A percentile compares a stretch with the other conserved stretches of the same genome.
Evolutionary conservation across 1,140 invertebrate species (phyloP).

Genomic region (Proctacanthus coquilletti): DNA sequence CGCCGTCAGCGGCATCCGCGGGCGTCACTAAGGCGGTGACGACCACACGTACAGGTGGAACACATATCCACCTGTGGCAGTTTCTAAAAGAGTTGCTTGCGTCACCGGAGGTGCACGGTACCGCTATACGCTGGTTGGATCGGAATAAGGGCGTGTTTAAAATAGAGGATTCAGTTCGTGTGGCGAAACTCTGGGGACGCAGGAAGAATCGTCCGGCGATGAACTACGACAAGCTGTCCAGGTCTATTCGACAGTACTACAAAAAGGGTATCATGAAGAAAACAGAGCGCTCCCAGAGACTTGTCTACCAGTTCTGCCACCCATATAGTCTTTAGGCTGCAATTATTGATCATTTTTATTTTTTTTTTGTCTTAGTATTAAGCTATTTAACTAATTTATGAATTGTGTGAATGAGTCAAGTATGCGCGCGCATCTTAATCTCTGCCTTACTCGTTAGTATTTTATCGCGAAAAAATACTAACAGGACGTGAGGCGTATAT

Average conservation of each 20-base stretch:
- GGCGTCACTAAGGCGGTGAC: conserved; percentile 16
- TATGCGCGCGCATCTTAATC: too few relatives aligned
- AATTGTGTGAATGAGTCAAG: too few relatives aligned
- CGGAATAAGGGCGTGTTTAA: conserved; percentile 91
- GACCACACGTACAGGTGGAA: conserved; percentile 39
- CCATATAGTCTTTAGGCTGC: conserved; percentile 77
- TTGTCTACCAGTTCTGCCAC: conserved; percentile 98
- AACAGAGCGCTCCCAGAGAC: conserved; percentile 89
- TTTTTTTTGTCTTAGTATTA: too few relatives aligned
- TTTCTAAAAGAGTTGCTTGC: conserved; percentile 92
- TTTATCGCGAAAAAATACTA: too few relatives aligned
- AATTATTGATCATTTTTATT: too few relatives aligned
- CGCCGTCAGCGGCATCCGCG: conserved; percentile 14
- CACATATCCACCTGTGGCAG: conserved; percentile 98
- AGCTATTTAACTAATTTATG: too few relatives aligned
- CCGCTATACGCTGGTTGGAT: conserved; percentile 94
- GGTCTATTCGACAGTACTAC: conserved; percentile 98
- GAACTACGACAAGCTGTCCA: conserved; percentile 98
- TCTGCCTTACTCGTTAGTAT: too few relatives aligned
- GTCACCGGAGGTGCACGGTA: conserved; percentile 70
- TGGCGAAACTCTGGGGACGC: conserved; percentile 90
- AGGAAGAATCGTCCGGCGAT: conserved; percentile 96
- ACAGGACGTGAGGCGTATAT: too few relatives aligned
- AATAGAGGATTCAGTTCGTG: conserved; percentile 94
- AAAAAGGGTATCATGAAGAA: conserved; percentile 99